phyloP scores from a whole-genome alignment of 64 coral and sea anemone genomes.

The Acropora tenuis region DNA sequence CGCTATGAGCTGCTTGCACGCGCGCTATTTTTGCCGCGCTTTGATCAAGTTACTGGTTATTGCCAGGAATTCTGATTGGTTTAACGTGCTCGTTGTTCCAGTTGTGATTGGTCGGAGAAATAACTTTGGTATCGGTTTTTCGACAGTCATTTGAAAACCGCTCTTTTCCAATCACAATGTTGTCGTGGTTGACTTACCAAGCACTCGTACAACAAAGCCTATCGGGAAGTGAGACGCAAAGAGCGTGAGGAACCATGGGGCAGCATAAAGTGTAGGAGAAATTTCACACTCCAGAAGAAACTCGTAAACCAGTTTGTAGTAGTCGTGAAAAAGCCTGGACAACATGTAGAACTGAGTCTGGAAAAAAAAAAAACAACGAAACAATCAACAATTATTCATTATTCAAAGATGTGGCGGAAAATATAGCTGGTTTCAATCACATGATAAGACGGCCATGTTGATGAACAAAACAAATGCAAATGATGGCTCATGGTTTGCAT shows the following conservation, averaged over 20 bases:
- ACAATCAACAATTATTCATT: not conserved
- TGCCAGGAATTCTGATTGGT: too few species aligned
- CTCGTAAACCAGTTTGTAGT: constrained; percentile 70
- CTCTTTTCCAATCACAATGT: not conserved
- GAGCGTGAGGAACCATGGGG: constrained; percentile 96
- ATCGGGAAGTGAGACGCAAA: constrained; percentile 95
- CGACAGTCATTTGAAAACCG: not conserved
- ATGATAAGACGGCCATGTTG: too few species aligned
- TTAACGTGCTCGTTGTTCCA: too few species aligned
- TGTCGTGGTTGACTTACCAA: constrained; percentile 67
- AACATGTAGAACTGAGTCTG: constrained; percentile 96
- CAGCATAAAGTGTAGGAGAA: constrained; percentile 88
- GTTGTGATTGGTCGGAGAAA: too few species aligned
- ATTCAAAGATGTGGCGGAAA: too few species aligned
- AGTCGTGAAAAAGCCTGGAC: constrained; percentile 85
- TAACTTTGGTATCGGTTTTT: not conserved
- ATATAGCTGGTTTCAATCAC: too few species aligned
- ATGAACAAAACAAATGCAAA: too few species aligned
- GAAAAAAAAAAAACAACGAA: not conserved
- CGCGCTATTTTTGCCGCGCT: too few species aligned
- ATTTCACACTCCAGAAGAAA: constrained; percentile 88
- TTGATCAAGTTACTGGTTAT: too few species aligned
- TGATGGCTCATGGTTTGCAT: too few species aligned
- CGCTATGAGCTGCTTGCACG: too few species aligned
- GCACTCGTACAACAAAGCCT: constrained; percentile 86